phyloP scores from a whole-genome alignment of 1,140 invertebrate species.

The Orius laevigatus region DNA sequence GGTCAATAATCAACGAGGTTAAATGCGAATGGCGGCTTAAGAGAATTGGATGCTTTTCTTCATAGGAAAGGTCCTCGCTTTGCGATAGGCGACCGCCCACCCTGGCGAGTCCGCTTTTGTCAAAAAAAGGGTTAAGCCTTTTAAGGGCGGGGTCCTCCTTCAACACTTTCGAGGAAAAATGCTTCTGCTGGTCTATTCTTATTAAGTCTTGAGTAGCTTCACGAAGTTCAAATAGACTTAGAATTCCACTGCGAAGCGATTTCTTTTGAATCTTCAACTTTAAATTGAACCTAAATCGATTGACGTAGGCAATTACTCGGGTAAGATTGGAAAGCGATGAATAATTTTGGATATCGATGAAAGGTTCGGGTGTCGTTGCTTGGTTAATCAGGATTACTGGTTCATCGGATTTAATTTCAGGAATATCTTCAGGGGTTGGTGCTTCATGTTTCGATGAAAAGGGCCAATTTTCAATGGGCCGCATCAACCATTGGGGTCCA shows the following conservation, averaged over 20 bases:
- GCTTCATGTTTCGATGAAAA: neutral
- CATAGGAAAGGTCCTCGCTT: neutral
- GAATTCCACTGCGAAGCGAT: too few species aligned
- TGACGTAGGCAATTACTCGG: too few species aligned
- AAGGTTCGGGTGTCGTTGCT: too few species aligned
- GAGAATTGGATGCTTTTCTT: neutral
- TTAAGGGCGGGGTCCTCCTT: neutral
- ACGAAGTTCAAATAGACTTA: too few species aligned
- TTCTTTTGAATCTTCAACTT: too few species aligned
- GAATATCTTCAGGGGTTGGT: neutral
- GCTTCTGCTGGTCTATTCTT: too few species aligned
- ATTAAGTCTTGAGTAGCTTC: too few species aligned
- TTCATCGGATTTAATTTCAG: neutral
- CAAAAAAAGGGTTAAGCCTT: neutral
- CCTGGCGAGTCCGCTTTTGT: conserved; percentile 6
- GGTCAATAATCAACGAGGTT: neutral
- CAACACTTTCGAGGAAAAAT: too few species aligned
- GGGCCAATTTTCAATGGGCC: neutral
- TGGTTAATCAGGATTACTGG: too few species aligned
- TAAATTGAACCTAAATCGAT: too few species aligned
- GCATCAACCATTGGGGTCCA: neutral
- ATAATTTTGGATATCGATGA: too few species aligned
- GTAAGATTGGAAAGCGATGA: too few species aligned
- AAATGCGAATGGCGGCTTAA: neutral
- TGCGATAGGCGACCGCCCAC: conserved; percentile 8